Percentiles rank a stretch among this genome's conserved stretches.
Evolutionary conservation across 2,113 vertebrate species (phyloP).

Genomic region (Haemorhous mexicanus): DNA sequence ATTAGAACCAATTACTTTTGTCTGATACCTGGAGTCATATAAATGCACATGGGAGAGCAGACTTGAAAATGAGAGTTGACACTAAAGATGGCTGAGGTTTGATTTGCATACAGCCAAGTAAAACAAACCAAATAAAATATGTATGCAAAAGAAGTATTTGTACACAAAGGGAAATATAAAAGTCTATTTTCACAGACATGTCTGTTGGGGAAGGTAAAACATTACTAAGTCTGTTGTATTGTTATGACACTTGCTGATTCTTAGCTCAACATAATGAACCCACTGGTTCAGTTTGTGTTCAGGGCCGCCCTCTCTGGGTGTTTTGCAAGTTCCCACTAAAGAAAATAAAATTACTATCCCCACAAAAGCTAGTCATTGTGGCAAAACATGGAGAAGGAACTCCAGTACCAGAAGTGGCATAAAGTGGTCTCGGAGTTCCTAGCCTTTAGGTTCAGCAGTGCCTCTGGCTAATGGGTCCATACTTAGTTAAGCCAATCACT

Average conservation of each 20-base stretch:
- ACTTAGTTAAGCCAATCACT: slow-evolving; percentile 16
- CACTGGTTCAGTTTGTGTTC: neutral
- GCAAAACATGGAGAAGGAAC: neutral
- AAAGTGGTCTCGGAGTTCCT: neutral
- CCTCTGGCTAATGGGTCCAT: neutral
- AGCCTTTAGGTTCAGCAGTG: neutral
- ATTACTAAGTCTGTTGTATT: neutral
- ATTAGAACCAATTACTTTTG: neutral
- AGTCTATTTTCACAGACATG: neutral
- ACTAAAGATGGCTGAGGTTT: neutral
- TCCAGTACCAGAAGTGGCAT: neutral
- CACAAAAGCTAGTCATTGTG: neutral
- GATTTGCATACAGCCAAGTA: slow-evolving; percentile 1
- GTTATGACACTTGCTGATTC: neutral
- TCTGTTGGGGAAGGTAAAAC: neutral
- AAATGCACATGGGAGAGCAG: neutral
- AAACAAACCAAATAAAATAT: slow-evolving; percentile 30
- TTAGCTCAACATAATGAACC: neutral
- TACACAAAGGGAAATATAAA: neutral
- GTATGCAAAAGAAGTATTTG: neutral
- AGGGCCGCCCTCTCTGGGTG: neutral
- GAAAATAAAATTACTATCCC: neutral
- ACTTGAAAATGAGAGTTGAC: neutral
- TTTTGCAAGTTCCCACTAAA: neutral
- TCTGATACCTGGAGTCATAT: neutral